These are phyloP conservation scores for Myxocyprinus asiaticus DNA, from an alignment of 2,113 vertebrate species.

Conservation along the genomic window DNA sequence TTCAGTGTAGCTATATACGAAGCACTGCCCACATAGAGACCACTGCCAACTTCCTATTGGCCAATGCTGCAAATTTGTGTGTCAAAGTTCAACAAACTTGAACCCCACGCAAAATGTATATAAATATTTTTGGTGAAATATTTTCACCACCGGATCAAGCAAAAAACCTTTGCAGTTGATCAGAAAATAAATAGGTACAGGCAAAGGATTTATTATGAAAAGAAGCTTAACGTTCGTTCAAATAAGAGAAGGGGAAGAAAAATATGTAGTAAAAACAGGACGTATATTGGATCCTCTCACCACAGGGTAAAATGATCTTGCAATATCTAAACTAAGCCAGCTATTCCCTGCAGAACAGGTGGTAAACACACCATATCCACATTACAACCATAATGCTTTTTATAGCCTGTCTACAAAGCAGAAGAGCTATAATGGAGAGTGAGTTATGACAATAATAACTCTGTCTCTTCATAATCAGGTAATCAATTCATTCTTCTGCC, in stretches of 20 bases:
- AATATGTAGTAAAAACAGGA: not conserved
- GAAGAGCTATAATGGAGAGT: constrained; percentile 71
- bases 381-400: constrained; percentile 68
- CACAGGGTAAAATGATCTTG: constrained; percentile 13
- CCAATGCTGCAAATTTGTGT: no score
- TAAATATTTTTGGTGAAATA: no score
- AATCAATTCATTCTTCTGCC: constrained; percentile 77
- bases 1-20: no score
- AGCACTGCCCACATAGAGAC: no score
- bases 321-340: constrained; percentile 24
- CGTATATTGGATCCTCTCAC: constrained; percentile 17
- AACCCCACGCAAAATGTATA: no score
- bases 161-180: no score
- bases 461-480: constrained; percentile 75
- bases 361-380: constrained; percentile 50
- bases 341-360: constrained; percentile 56
- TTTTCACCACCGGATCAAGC: no score
- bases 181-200: no score
- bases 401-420: constrained; percentile 60
- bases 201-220: not conserved
- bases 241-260: not conserved
- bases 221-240: not conserved
- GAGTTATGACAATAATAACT: constrained; percentile 81
- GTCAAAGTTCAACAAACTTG: no score
- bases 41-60: no score